Percentiles rank a stretch among this genome's conserved stretches.
phyloP scores from a whole-genome alignment of 1,140 invertebrate species.

The Drosophila burlai region DNA sequence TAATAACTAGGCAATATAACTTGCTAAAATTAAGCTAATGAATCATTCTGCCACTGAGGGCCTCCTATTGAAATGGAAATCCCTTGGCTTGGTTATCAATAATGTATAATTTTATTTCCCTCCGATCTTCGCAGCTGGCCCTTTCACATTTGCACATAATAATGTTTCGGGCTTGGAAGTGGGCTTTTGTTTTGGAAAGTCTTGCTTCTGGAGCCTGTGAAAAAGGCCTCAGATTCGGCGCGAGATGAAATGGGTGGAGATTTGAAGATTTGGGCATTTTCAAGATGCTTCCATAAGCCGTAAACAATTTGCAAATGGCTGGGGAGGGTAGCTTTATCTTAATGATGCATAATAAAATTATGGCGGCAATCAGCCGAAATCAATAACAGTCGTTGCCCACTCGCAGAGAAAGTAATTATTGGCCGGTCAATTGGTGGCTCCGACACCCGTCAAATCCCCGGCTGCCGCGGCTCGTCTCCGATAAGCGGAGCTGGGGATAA shows the following conservation, averaged over 20 bases:
- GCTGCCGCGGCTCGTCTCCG: constrained; percentile 50
- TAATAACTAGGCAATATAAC: constrained; percentile 29
- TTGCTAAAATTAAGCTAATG: constrained; percentile 12
- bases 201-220: constrained; percentile 45
- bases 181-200: constrained; percentile 61
- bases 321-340: constrained; percentile 58
- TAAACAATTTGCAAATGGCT: constrained; percentile 74
- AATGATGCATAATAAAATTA: constrained; percentile 82
- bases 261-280: constrained; percentile 35
- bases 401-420: constrained; percentile 76
- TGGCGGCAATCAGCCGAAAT: constrained; percentile 73
- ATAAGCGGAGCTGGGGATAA: constrained; percentile 56
- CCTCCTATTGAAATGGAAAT: constrained; percentile 32
- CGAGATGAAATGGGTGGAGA: constrained; percentile 43
- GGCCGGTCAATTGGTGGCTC: constrained; percentile 60
- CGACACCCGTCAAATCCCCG: constrained; percentile 53
- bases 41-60: constrained; percentile 9
- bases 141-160: constrained; percentile 80
- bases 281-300: constrained; percentile 41
- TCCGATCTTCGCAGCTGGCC: constrained; percentile 20
- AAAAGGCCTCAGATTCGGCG: constrained; percentile 51
- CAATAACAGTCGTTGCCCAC: constrained; percentile 69
- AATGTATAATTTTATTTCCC: constrained; percentile 40
- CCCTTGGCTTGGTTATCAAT: constrained; percentile 1
- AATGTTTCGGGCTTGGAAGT: constrained; percentile 36